These are phyloP conservation scores for Pipistrellus pipistrellus DNA, from an alignment of 2,797 vertebrate genomes.

Conservation along the genomic window DNA sequence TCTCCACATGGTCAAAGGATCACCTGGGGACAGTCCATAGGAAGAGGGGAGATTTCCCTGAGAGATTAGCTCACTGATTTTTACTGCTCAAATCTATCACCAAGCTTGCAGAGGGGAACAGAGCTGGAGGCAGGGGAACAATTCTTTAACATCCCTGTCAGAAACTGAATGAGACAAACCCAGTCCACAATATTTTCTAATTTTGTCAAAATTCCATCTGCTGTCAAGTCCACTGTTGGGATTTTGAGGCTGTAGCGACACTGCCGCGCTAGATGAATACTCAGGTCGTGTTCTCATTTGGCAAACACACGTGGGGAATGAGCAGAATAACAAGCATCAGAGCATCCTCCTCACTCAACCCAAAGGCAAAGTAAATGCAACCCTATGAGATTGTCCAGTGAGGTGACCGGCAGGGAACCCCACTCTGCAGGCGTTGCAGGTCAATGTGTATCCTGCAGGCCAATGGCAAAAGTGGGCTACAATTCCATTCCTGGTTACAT, in stretches of 20 bases:
- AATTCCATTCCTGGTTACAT: not conserved
- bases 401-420: not conserved
- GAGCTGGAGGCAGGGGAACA: not conserved
- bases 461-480: not conserved
- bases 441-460: fast-evolving
- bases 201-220: conserved; percentile 73
- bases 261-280: conserved; percentile 6
- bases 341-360: not conserved
- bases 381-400: not conserved
- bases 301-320: conserved; percentile 19
- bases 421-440: not conserved
- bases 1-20: not conserved
- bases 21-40: not conserved
- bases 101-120: not conserved
- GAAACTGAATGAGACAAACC: conserved; percentile 70
- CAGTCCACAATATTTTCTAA: conserved; percentile 72
- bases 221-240: conserved; percentile 68
- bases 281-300: not conserved
- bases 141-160: conserved; percentile 63
- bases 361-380: not conserved
- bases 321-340: conserved; percentile 12
- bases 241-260: conserved; percentile 4
- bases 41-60: conserved; percentile 43
- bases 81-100: not conserved
- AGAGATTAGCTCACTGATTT: not conserved